These are phyloP conservation scores for Bombus affinis DNA, from an alignment of 1,140 invertebrate genomes.

Conservation along the genomic window DNA sequence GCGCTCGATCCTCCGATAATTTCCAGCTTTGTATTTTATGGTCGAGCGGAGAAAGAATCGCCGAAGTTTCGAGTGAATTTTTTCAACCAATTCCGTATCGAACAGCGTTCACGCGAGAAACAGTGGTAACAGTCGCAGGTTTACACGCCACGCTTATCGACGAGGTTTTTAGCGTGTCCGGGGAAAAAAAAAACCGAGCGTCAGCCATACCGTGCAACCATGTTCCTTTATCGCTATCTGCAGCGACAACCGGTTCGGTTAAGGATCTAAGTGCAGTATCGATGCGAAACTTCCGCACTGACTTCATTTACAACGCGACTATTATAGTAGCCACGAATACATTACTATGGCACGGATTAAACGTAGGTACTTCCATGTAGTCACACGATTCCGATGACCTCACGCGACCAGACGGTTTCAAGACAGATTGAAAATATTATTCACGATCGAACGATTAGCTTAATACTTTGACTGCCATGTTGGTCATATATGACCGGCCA, in stretches of 20 bases:
- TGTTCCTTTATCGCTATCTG: neutral
- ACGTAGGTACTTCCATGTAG: too few relatives aligned
- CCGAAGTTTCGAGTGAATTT: neutral
- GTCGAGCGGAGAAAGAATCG: neutral
- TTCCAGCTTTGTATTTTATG: neutral
- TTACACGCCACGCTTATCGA: neutral
- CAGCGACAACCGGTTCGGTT: neutral
- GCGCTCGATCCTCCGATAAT: neutral
- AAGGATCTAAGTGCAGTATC: neutral
- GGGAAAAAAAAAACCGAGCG: neutral
- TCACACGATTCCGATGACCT: too few relatives aligned
- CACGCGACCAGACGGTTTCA: too few relatives aligned
- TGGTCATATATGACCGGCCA: too few relatives aligned
- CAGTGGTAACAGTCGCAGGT: neutral
- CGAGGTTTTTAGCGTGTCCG: constrained; percentile 1
- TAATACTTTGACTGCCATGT: too few relatives aligned
- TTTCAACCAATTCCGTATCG: neutral
- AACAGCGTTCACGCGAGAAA: neutral
- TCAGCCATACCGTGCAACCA: neutral
- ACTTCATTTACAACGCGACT: neutral
- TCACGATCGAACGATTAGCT: too few relatives aligned
- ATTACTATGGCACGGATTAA: too few relatives aligned
- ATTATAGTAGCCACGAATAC: too few relatives aligned
- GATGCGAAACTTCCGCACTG: neutral
- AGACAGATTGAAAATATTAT: too few relatives aligned